Base-by-base conservation (phyloP, 2,888 invertebrate genomes). In the Phorcus lineatus region DNA sequence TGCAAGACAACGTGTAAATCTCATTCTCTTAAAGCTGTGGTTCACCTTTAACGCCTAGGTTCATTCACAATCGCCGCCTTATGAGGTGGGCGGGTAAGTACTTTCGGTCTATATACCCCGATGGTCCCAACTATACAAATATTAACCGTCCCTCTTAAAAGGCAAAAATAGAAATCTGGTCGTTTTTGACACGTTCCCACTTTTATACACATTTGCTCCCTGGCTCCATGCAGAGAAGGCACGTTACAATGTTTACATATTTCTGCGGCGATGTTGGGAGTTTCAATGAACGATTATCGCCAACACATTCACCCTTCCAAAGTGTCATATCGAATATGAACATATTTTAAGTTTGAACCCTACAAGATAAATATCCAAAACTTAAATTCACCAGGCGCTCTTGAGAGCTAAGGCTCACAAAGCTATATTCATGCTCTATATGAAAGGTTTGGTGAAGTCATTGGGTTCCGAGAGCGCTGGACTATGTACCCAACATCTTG, bases 81-180 rank as follows among this genome's bases (percentile, higher is more conserved):
- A 47, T 66, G 53, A 66, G 66, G 53, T 78, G 62, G 77, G 77
- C 62, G 77, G 77, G 77, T 66, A 40, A 78, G 47, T 53, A 16
- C 70, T 70, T 70, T 36, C 22, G 66, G 52, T 66, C 66, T 78
- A 62, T 66, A 52, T 78, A 78, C 77, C 62, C 66, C 66, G 22
- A 62, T 52, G 22, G 62, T 40, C 77, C 77, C 47, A 31, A 40
- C 28, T 78, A 24, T 52, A 40, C 66, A 78, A 78, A 78, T 78
- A 78, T 78, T 78, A 40, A 62, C 28, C 28, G 52, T 24, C 52
- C 28, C 77, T 78, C 77, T 78, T 78, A 78, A 40, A 57, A 78
- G 22, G 66, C 77, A 78, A 78, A 78, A 78, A 78, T 78, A 78
- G 77, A 78, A 55, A 40, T 78, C 55, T n/a, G 24, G 77, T 78